Conservation (phyloP, 2,888 invertebrate species). For the Tenthredo distinguenda region DNA sequence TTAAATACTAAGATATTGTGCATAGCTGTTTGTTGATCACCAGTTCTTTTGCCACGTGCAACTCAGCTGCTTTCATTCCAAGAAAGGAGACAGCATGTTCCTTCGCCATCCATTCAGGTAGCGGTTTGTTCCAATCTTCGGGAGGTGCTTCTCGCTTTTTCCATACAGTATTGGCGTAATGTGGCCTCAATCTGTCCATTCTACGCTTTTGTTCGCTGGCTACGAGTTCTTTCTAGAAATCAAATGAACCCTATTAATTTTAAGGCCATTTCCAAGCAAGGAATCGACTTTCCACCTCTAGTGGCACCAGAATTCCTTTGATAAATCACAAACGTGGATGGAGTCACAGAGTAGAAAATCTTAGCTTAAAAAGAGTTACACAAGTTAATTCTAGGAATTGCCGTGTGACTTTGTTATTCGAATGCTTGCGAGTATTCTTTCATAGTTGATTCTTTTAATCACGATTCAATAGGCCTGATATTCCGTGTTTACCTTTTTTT, state of each 20-base stretch:
- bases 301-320: background rate
- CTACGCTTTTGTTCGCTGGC: conserved; percentile 86
- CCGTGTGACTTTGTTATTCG: conserved; percentile 76
- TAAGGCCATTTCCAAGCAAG: background rate
- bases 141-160: conserved; percentile 88
- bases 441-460: background rate
- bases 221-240: conserved; percentile 82
- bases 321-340: background rate
- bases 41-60: conserved; percentile 77
- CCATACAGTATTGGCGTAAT: conserved; percentile 90
- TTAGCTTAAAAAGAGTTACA: too few relatives aligned
- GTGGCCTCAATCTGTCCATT: conserved; percentile 82
- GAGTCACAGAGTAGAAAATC: background rate
- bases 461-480: background rate
- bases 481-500: background rate
- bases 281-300: background rate
- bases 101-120: conserved; percentile 88
- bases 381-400: too few relatives aligned
- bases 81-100: conserved; percentile 85
- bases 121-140: conserved; percentile 88
- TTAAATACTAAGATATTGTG: conserved; percentile 50
- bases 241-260: background rate
- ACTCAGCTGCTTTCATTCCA: conserved; percentile 83
- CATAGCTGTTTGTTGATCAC: conserved; percentile 35
- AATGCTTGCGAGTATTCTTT: conserved; percentile 88